Evolutionary conservation across 2,888 invertebrate genomes (phyloP), one percentile per base, ranked within the genome.

Genomic region (Herminia tarsipennalis): DNA sequence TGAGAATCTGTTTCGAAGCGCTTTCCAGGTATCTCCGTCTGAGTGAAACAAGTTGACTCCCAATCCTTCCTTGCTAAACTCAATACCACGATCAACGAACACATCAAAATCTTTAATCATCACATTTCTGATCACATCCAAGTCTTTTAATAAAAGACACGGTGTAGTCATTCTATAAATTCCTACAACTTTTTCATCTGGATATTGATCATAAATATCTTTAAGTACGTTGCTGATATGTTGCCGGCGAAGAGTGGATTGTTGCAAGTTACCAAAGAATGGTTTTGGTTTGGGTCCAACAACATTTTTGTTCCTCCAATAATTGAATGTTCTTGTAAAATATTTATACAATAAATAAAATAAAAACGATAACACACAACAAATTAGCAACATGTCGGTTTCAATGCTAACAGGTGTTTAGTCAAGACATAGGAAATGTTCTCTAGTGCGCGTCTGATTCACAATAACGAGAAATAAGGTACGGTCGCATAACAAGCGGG

Each of bases 51-150:
- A 28, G 40, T 76, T 78, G 3, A 33, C 50, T 9, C 71, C 72
- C 12, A 80, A 36, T 3, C 67, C 70, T 14, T 69, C 36, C 8
- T 70, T 62, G 17, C 68, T 66, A 8, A 73, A 64, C n/a, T 65
- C 61, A 2, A 70, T 6, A 1, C 74, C 73, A 14, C 81, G 69
- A 3, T 78, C 73, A 0, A 49, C 24, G 21, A 80, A 38, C 0
- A 32, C 3, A 6, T 81, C 72, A 27, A 84, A 86, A 49, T 84
- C 84, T 45, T 79, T 82, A 6, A 84, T 78, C 57, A 84, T 61
- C 0, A 86, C 49, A 3, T 77, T 60, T 54, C 81, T 83, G 4
- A 86, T 55, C 1, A 82, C 30, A 3, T 86, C 83, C 16, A 81
- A 59, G 50, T 86, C 85, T 9, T 76, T 58, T 5, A 86, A 41